Percentiles rank a stretch among this genome's conserved stretches.
phyloP scores from a whole-genome alignment of 2,113 vertebrate species.

The Strix uralensis region DNA sequence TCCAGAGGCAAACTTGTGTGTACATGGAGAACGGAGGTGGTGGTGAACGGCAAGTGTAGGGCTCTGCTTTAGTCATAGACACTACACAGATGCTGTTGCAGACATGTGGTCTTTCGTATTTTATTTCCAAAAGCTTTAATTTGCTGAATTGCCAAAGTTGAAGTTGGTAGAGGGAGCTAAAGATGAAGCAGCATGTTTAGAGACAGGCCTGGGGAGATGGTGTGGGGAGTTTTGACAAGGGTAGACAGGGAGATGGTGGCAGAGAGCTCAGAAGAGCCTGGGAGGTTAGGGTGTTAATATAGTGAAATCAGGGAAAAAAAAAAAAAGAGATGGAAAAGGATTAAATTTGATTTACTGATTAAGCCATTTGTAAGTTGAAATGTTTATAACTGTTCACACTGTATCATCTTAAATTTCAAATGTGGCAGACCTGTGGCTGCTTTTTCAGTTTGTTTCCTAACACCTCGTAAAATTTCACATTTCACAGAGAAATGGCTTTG shows the following conservation, averaged over 20 bases:
- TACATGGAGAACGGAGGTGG: neutral
- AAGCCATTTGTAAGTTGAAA: neutral
- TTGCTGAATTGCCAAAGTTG: neutral
- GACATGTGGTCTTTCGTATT: neutral
- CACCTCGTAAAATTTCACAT: neutral
- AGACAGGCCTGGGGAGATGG: neutral
- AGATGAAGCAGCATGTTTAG: neutral
- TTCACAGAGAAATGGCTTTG: neutral
- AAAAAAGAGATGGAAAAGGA: neutral
- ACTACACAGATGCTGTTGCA: neutral
- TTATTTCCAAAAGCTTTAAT: neutral
- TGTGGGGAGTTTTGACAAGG: neutral
- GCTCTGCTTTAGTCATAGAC: neutral
- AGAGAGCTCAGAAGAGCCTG: neutral
- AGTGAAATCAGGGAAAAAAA: neutral
- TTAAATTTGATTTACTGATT: neutral
- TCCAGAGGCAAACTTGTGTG: neutral
- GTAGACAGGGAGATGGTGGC: neutral
- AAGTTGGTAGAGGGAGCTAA: neutral
- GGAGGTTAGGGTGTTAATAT: neutral
- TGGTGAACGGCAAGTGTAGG: rapidly evolving
- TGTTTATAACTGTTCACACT: neutral
- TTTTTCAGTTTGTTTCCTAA: neutral
- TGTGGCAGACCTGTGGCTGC: neutral
- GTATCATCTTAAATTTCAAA: neutral